Percentiles rank a stretch among this genome's conserved stretches.
Conservation (phyloP, 1,140 invertebrate genomes). For the Thalassaphorura encarpata region DNA sequence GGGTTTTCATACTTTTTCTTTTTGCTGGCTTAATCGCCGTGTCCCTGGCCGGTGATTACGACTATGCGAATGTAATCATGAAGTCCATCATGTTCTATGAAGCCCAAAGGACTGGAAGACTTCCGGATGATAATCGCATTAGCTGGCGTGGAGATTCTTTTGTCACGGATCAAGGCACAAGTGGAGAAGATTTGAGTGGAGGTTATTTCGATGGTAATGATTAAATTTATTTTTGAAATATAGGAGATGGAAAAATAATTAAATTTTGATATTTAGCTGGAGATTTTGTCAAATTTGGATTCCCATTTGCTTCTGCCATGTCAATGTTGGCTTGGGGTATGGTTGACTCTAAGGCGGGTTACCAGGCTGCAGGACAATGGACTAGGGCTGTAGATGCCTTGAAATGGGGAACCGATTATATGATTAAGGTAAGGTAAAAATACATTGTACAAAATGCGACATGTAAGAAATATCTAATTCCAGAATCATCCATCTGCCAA, state of each 20-base stretch:
- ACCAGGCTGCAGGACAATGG: slow-evolving; percentile 32
- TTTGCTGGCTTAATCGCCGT: not conserved
- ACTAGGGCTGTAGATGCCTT: slow-evolving; percentile 34
- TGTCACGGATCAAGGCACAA: slow-evolving; percentile 35
- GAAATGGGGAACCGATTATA: slow-evolving; percentile 40
- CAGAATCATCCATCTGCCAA: slow-evolving; percentile 20
- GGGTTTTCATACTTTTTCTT: not conserved
- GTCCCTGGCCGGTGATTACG: slow-evolving; percentile 14
- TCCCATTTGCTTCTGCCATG: slow-evolving; percentile 38
- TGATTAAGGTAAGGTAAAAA: slow-evolving; percentile 35
- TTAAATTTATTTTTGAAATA: slow-evolving; percentile 16
- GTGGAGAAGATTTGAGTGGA: slow-evolving; percentile 37
- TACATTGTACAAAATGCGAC: not conserved
- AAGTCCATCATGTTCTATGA: slow-evolving; percentile 41
- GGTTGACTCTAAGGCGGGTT: slow-evolving; percentile 36
- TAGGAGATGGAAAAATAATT: not conserved
- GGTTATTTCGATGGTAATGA: slow-evolving; percentile 40
- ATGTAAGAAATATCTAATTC: not conserved
- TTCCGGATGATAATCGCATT: slow-evolving; percentile 36
- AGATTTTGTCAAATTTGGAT: slow-evolving; percentile 42
- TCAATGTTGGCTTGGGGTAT: slow-evolving; percentile 39
- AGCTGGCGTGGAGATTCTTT: slow-evolving; percentile 38
- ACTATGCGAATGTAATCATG: slow-evolving; percentile 34
- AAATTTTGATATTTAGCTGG: slow-evolving; percentile 35
- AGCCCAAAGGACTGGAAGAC: slow-evolving; percentile 38